These are phyloP conservation scores for Hypercompe scribonia DNA, from an alignment of 2,888 invertebrate species.

Conservation along the genomic window DNA sequence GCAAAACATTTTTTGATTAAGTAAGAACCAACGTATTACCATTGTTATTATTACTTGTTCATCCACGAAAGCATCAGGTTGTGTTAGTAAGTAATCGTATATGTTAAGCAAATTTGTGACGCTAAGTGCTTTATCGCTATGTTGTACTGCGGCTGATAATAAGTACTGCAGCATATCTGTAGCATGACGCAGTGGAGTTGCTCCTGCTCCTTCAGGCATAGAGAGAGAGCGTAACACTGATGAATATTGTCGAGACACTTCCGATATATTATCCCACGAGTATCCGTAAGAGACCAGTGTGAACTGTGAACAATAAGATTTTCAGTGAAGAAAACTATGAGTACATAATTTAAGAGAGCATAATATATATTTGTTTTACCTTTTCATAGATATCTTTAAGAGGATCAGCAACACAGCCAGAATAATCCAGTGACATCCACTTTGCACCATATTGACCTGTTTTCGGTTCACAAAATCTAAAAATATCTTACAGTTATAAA, in stretches of 20 bases:
- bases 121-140: constrained; percentile 81
- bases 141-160: constrained; percentile 69
- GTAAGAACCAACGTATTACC: background rate
- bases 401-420: constrained; percentile 89
- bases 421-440: constrained; percentile 93
- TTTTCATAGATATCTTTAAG: constrained; percentile 88
- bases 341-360: constrained; percentile 87
- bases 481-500: constrained; percentile 31
- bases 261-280: constrained; percentile 85
- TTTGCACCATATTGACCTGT: constrained; percentile 87
- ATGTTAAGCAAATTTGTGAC: constrained; percentile 89
- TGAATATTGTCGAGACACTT: constrained; percentile 85
- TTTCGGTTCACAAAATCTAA: constrained; percentile 81
- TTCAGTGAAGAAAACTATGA: constrained; percentile 54
- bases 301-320: constrained; percentile 70
- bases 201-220: constrained; percentile 89
- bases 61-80: constrained; percentile 89
- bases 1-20: background rate
- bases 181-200: constrained; percentile 86
- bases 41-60: constrained; percentile 86
- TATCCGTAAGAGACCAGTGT: constrained; percentile 87
- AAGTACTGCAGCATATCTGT: constrained; percentile 86
- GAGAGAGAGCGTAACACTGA: constrained; percentile 82
- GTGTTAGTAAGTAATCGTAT: constrained; percentile 72
- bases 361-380: constrained; percentile 85